These are phyloP conservation scores for Caradrina kadenii DNA, from an alignment of 2,888 invertebrate genomes.

Conservation along the genomic window DNA sequence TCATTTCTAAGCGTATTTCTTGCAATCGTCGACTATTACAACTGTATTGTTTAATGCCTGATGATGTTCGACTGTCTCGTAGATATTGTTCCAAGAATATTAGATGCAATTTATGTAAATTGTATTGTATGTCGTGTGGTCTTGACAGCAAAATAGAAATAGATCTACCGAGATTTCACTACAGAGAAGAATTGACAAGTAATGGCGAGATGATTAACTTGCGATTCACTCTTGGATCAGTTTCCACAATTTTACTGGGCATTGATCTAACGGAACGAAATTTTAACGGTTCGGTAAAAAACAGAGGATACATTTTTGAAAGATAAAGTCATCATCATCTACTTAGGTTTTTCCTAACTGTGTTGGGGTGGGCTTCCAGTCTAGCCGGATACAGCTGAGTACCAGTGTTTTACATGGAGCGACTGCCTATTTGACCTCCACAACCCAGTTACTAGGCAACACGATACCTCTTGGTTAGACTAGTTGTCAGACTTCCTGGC, in stretches of 20 bases:
- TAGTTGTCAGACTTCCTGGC: no score
- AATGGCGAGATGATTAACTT: conserved; percentile 36
- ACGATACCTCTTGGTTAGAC: no score
- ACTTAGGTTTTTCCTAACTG: no score
- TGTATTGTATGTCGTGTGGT: conserved; percentile 54
- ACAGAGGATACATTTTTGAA: no score
- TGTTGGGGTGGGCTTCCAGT: no score
- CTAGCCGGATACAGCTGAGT: no score
- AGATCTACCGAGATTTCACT: conserved; percentile 24
- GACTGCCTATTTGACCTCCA: no score
- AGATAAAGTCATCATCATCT: no score
- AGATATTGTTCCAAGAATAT: conserved; percentile 62
- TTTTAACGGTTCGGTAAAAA: no score
- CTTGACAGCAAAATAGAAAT: conserved; percentile 44
- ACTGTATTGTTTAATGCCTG: conserved; percentile 64
- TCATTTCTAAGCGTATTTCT: conserved; percentile 84
- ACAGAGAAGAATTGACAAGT: conserved; percentile 11
- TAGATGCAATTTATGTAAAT: conserved; percentile 63
- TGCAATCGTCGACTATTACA: conserved; percentile 72
- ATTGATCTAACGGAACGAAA: not conserved
- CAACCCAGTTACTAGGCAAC: no score
- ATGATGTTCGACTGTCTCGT: conserved; percentile 62
- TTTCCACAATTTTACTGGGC: not conserved
- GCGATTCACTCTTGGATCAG: not conserved
- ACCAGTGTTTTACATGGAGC: no score